Evolutionary conservation across 2,797 vertebrate genomes (phyloP).

Genomic region (Betta splendens): DNA sequence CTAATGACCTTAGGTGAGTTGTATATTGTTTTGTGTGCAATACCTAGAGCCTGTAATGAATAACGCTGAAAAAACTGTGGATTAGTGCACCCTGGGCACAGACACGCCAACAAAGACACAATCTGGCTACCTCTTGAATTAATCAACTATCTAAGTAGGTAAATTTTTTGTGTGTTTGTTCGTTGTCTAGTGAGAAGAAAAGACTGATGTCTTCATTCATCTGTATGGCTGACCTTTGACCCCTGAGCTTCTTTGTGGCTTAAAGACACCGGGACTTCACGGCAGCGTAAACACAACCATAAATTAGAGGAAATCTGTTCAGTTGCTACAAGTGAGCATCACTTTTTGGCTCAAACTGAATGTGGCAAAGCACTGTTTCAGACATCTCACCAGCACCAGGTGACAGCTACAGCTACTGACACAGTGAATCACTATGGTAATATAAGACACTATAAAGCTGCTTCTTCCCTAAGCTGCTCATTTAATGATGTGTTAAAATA

Average conservation of each 20-base stretch:
- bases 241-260: neutral
- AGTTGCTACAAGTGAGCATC: slow-evolving; percentile 5
- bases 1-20: too few species aligned
- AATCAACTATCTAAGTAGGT: neutral
- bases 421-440: slow-evolving; percentile 9
- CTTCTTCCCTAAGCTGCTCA: slow-evolving; percentile 47
- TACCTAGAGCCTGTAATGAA: too few species aligned
- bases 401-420: neutral
- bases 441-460: slow-evolving; percentile 50
- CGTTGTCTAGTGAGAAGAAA: slow-evolving; percentile 57
- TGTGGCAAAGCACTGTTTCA: slow-evolving; percentile 26
- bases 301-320: slow-evolving; percentile 12
- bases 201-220: neutral
- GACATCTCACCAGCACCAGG: slow-evolving; percentile 3
- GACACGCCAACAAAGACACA: neutral
- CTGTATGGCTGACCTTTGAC: slow-evolving; percentile 28
- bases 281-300: neutral
- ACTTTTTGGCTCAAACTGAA: slow-evolving; percentile 12
- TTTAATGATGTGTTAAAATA: slow-evolving; percentile 19
- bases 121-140: neutral
- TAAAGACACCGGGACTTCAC: slow-evolving; percentile 15
- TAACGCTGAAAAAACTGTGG: neutral
- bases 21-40: neutral
- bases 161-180: slow-evolving; percentile 20
- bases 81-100: neutral